Evolutionary conservation across 2,113 vertebrate genomes (phyloP).

Genomic region (Nesogale talazaci): DNA sequence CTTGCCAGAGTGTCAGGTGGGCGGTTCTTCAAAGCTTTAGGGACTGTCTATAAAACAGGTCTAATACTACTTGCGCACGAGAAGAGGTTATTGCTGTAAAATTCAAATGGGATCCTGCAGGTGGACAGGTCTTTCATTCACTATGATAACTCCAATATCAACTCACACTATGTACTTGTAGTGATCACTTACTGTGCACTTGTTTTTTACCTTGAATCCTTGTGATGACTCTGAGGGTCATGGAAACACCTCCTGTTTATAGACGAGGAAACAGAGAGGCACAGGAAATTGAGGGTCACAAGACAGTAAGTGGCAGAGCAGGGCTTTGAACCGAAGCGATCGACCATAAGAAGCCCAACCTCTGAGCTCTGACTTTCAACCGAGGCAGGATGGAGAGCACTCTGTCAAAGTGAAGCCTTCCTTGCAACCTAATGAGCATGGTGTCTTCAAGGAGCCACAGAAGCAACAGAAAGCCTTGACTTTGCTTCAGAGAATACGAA

Average conservation of each 20-base stretch:
- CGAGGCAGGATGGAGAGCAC: neutral
- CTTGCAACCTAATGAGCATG: neutral
- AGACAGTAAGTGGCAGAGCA: neutral
- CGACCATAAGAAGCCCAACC: neutral
- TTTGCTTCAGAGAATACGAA: constrained; percentile 17
- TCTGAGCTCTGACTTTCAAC: constrained; percentile 8
- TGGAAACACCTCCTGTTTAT: neutral
- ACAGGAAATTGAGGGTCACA: constrained; percentile 42
- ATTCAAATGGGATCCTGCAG: constrained; percentile 2
- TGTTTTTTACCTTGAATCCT: constrained; percentile 13
- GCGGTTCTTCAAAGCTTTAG: neutral
- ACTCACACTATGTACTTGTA: neutral
- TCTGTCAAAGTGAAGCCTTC: neutral
- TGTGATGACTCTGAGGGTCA: neutral
- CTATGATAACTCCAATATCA: neutral
- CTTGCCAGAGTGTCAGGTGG: neutral
- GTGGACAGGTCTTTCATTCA: neutral
- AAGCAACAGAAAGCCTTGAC: constrained; percentile 30
- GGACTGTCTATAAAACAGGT: neutral
- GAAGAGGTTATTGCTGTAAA: constrained; percentile 29
- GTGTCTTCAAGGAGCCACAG: neutral
- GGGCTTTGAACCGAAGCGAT: neutral
- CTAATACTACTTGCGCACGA: constrained; percentile 30
- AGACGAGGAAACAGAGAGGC: constrained; percentile 50
- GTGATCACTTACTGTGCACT: neutral